Percentiles rank a stretch among this genome's conserved stretches.
These are phyloP conservation scores for Psix sp. DNA, from an alignment of 1,140 invertebrate species.

Conservation along the genomic window DNA sequence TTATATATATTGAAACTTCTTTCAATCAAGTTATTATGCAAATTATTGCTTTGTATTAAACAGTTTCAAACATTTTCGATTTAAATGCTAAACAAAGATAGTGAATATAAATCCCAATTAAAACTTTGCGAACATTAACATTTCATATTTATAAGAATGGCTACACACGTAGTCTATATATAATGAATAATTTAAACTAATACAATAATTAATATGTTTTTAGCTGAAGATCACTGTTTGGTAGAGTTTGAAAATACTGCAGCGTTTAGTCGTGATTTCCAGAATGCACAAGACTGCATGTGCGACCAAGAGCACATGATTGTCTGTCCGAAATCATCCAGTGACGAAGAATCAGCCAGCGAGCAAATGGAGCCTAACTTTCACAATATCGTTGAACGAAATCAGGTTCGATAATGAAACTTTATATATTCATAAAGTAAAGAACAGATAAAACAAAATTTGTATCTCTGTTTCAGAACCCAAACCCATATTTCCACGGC, in stretches of 20 bases:
- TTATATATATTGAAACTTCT: too few relatives aligned
- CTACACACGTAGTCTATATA: too few relatives aligned
- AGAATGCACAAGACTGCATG: conserved; percentile 95
- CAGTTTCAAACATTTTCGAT: too few relatives aligned
- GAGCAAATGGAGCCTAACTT: conserved; percentile 71
- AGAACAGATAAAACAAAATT: not conserved
- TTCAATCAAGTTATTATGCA: too few relatives aligned
- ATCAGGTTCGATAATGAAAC: conserved; percentile 72
- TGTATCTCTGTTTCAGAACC: conserved; percentile 76
- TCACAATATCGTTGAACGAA: conserved; percentile 79
- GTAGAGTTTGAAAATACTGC: conserved; percentile 96
- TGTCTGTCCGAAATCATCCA: conserved; percentile 83
- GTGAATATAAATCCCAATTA: too few relatives aligned
- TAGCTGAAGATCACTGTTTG: conserved; percentile 91
- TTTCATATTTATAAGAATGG: too few relatives aligned
- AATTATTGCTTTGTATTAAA: too few relatives aligned
- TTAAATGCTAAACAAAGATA: too few relatives aligned
- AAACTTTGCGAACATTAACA: too few relatives aligned
- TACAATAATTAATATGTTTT: conserved; percentile 15
- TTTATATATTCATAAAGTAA: conserved; percentile 7
- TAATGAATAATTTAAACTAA: not conserved
- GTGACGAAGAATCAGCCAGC: conserved; percentile 38
- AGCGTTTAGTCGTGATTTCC: conserved; percentile 95
- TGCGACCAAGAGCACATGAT: conserved; percentile 99
- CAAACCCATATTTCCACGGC: conserved; percentile 87